These are phyloP conservation scores for Calameuta filiformis DNA, from an alignment of 2,888 invertebrate genomes.

Conservation along the genomic window DNA sequence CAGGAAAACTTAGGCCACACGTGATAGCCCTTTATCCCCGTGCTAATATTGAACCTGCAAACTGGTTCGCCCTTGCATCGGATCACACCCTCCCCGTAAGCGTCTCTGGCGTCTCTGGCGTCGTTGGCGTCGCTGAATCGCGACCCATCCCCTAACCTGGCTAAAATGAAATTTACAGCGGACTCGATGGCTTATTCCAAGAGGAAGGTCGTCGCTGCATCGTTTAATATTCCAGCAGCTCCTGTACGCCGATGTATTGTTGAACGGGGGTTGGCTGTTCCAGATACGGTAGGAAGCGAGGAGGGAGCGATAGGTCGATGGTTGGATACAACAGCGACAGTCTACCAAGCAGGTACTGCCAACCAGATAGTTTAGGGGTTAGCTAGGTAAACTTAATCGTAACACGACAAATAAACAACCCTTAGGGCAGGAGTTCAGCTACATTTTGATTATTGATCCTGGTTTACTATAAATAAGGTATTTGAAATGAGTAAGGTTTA, in stretches of 20 bases:
- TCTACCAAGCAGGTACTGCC: not conserved
- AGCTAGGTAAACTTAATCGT: not conserved
- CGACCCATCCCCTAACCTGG: constrained; percentile 41
- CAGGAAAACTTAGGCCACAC: not conserved
- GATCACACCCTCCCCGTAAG: constrained; percentile 28
- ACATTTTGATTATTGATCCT: not conserved
- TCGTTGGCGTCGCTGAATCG: not conserved
- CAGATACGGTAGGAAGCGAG: not conserved
- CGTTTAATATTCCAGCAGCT: constrained; percentile 48
- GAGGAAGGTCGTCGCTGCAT: constrained; percentile 14
- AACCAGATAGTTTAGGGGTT: not conserved
- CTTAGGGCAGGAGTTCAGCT: not conserved
- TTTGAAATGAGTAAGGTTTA: not conserved
- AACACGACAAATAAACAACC: not conserved
- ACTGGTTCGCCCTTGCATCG: constrained; percentile 39
- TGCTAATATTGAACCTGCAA: constrained; percentile 52
- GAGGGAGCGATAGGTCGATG: not conserved
- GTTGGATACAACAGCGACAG: not conserved
- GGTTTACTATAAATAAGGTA: not conserved
- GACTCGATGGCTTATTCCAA: constrained; percentile 42
- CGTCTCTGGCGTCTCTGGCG: constrained; percentile 34
- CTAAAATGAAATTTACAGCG: constrained; percentile 60
- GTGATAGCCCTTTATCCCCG: constrained; percentile 25
- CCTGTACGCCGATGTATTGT: not conserved
- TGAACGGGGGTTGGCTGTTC: not conserved